Evolutionary conservation across 2,888 invertebrate species (phyloP).

Genomic region (Arctia plantaginis): DNA sequence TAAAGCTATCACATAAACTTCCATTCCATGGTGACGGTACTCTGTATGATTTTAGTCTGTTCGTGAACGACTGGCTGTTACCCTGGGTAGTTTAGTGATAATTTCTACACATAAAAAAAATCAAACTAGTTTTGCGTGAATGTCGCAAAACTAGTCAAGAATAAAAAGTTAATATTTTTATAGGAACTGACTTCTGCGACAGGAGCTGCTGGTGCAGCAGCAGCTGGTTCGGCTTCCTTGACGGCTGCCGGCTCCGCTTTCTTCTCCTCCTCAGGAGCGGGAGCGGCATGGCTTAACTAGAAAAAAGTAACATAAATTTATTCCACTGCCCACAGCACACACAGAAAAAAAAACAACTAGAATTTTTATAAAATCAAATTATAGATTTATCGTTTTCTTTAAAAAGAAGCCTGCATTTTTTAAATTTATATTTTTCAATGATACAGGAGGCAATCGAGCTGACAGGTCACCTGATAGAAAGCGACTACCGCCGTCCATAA

Average conservation of each 20-base stretch:
- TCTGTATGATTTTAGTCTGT: neutral
- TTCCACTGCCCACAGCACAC: neutral
- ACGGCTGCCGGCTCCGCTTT: slow-evolving; percentile 49
- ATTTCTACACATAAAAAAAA: too few species aligned
- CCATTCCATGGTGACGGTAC: neutral
- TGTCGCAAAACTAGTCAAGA: neutral
- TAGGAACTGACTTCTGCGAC: slow-evolving; percentile 19
- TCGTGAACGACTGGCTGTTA: neutral
- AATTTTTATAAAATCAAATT: too few species aligned
- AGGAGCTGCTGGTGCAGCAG: slow-evolving; percentile 22
- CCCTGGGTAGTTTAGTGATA: too few species aligned
- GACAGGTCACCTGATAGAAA: too few species aligned
- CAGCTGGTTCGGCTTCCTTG: slow-evolving; percentile 27
- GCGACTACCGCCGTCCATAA: too few species aligned
- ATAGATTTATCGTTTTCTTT: too few species aligned
- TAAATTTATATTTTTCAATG: too few species aligned
- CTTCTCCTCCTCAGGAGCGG: slow-evolving; percentile 66
- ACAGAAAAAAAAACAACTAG: neutral
- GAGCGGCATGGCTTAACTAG: slow-evolving; percentile 64
- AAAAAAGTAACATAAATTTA: slow-evolving; percentile 16
- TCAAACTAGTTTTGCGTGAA: neutral
- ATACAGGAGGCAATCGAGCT: too few species aligned
- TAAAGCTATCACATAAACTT: too few species aligned
- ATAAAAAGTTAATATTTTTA: neutral
- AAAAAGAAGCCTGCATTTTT: too few species aligned